These are phyloP conservation scores for Drosophila macrospina DNA, from an alignment of 2,888 invertebrate species.

Conservation along the genomic window DNA sequence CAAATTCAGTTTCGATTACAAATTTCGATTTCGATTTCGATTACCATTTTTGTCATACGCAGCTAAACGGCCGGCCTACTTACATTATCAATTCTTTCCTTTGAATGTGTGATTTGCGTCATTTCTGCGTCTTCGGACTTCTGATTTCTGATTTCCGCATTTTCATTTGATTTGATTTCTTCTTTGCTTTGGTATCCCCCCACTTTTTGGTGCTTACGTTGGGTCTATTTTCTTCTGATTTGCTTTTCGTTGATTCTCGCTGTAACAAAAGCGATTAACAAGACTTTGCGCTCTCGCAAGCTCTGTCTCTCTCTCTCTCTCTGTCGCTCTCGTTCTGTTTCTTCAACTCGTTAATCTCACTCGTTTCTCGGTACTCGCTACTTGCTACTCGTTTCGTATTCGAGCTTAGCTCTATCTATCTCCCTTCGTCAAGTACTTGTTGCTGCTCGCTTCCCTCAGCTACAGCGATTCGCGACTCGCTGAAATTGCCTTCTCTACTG, in stretches of 20 bases:
- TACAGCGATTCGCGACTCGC: background rate
- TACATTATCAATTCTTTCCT: slow-evolving; percentile 23
- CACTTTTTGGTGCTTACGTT: background rate
- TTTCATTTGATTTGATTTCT: slow-evolving; percentile 8
- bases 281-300: background rate
- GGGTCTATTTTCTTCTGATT: slow-evolving; percentile 4
- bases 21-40: slow-evolving; percentile 32
- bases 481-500: slow-evolving; percentile 1
- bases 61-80: slow-evolving; percentile 46
- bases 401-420: slow-evolving; percentile 1
- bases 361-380: slow-evolving; percentile 13
- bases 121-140: background rate
- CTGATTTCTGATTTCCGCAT: slow-evolving; percentile 16
- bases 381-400: slow-evolving; percentile 3
- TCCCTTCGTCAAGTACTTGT: background rate
- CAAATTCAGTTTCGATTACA: slow-evolving; percentile 32
- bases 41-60: slow-evolving; percentile 42
- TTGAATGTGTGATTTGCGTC: slow-evolving; percentile 26
- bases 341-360: slow-evolving; percentile 5
- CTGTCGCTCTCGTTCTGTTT: background rate
- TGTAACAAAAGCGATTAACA: slow-evolving; percentile 2
- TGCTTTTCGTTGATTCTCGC: slow-evolving; percentile 12
- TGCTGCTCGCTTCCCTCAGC: background rate
- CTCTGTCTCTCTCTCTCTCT: background rate
- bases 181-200: background rate